A percentile compares a stretch with the other conserved stretches of the same genome.
These are phyloP conservation scores for Rhyacichthys aspro DNA, from an alignment of 2,797 vertebrate genomes.

Conservation along the genomic window DNA sequence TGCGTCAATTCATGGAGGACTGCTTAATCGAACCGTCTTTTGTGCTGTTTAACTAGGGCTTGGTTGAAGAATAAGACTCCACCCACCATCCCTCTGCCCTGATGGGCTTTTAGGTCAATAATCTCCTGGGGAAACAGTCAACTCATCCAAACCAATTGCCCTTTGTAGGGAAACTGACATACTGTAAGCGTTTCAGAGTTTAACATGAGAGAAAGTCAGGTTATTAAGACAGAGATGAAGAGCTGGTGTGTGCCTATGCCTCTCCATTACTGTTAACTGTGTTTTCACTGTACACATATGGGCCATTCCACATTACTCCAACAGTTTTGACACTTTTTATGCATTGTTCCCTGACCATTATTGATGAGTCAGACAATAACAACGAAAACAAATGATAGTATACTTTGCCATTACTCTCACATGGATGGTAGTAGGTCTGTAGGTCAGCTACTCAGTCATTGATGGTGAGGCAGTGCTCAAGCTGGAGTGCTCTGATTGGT, in stretches of 20 bases:
- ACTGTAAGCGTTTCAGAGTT: constrained; percentile 51
- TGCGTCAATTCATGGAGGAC: constrained; percentile 27
- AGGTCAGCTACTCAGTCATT: constrained; percentile 57
- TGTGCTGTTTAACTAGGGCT: constrained; percentile 47
- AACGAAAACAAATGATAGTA: constrained; percentile 22
- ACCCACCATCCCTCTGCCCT: constrained; percentile 45
- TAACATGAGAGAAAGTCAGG: constrained; percentile 21
- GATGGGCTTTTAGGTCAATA: constrained; percentile 78
- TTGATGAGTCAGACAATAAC: constrained; percentile 20
- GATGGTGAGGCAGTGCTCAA: constrained; percentile 50
- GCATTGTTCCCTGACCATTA: constrained; percentile 16
- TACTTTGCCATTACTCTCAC: constrained; percentile 26
- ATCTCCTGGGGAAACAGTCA: constrained; percentile 72
- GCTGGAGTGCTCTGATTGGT: constrained; percentile 51
- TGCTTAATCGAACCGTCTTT: constrained; percentile 49
- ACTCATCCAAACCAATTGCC: constrained; percentile 64
- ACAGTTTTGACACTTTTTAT: constrained; percentile 6
- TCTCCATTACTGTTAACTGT: constrained; percentile 19
- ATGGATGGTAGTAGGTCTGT: constrained; percentile 65
- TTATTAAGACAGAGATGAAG: constrained; percentile 10
- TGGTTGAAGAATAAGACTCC: constrained; percentile 60
- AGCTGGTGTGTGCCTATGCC: constrained; percentile 9
- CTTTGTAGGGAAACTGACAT: constrained; percentile 44
- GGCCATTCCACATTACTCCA: constrained; percentile 26
- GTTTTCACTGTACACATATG: constrained; percentile 33